Conservation (phyloP, 2,797 vertebrate genomes). For the Hoplostethus atlanticus region DNA sequence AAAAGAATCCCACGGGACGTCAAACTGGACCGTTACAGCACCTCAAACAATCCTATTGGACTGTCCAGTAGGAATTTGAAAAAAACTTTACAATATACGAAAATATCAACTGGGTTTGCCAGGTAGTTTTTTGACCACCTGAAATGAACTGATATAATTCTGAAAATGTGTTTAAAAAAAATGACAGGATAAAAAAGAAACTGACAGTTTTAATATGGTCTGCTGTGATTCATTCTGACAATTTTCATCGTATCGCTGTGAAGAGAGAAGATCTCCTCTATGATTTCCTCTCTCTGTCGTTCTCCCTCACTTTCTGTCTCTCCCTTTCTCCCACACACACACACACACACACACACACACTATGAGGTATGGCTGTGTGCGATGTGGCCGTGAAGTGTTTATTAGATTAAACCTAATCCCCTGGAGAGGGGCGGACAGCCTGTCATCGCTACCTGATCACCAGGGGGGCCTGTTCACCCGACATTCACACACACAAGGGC, state of each 20-base stretch:
- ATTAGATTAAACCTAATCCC: constrained; percentile 22
- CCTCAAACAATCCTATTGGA: no score
- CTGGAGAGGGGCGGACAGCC: not conserved
- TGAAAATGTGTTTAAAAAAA: no score
- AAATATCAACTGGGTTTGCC: no score
- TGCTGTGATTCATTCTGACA: constrained; percentile 2
- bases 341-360: not conserved
- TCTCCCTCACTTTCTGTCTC: not conserved
- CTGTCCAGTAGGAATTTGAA: no score
- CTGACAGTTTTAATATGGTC: not conserved
- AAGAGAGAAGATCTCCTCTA: not conserved
- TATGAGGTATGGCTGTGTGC: not conserved
- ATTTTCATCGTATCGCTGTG: not conserved
- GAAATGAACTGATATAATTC: no score
- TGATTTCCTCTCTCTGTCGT: not conserved
- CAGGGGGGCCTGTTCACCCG: not conserved
- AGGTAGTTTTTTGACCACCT: no score
- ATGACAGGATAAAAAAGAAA: not conserved
- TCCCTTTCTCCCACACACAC: not conserved
- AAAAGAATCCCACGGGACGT: no score
- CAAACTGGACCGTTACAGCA: no score
- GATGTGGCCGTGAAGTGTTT: constrained; percentile 10
- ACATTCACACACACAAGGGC: not conserved
- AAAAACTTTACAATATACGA: no score
- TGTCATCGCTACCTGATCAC: constrained; percentile 24